These are phyloP conservation scores for Parauchenoglanis punctatus DNA, from an alignment of 2,797 vertebrate species.

Conservation along the genomic window DNA sequence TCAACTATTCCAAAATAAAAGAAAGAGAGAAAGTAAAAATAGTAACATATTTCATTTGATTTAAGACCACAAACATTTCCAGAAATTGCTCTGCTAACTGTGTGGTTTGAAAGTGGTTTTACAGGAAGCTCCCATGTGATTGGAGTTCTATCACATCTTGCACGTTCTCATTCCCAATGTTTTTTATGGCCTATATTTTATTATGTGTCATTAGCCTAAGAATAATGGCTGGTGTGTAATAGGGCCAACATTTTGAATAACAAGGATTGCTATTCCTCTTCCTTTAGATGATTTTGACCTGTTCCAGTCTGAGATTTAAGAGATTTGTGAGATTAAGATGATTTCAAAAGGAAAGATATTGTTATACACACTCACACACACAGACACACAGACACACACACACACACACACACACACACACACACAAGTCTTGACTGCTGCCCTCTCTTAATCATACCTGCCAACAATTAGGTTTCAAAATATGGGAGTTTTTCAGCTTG, in stretches of 20 bases:
- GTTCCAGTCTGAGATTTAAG: neutral
- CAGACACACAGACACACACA: neutral
- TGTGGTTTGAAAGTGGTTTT: neutral
- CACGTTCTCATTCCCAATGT: neutral
- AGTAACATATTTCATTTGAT: neutral
- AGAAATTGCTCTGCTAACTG: neutral
- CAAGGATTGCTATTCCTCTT: neutral
- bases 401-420: neutral
- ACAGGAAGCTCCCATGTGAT: neutral
- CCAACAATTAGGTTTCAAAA: too few species aligned
- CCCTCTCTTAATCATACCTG: neutral
- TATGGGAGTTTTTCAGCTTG: too few species aligned
- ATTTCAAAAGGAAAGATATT: neutral
- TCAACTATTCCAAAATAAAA: neutral
- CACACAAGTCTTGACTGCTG: neutral
- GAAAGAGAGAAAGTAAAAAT: neutral
- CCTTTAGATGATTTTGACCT: neutral
- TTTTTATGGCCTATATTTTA: neutral
- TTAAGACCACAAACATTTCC: neutral
- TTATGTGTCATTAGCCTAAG: neutral
- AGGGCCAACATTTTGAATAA: neutral
- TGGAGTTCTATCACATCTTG: neutral
- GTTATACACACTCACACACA: neutral
- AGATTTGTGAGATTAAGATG: neutral
- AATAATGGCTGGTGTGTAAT: neutral